Evolutionary conservation across 2,797 vertebrate genomes (phyloP), one percentile per base, ranked within the genome.

Genomic region (Dromococcyx pavoninus): DNA sequence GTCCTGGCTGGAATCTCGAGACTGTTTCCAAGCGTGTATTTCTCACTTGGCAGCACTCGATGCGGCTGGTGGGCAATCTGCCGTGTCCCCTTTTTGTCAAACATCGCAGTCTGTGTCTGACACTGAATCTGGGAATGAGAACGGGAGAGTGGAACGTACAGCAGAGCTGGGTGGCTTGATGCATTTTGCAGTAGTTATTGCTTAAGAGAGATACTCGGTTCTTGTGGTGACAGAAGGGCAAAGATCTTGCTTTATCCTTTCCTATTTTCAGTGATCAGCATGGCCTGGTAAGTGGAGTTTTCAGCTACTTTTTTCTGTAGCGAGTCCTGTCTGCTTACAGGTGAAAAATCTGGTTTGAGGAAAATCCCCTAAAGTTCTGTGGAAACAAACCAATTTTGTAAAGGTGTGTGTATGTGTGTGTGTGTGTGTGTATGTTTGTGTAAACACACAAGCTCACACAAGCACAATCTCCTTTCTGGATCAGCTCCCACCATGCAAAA

Each of bases 1-100:
- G 96, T 96, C 89, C 96, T 97, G 96, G 94, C 97, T 85, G 79
- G 79, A 92, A 94, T 94, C 95, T 96, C 60, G 24, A 97, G 84
- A 62, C 78, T 41, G 93, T 93, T 97, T 97, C 94, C 96, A 95
- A 94, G 94, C 91, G 93, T 96, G 94, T 93, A 46, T 96, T 97
- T 96, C 94, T 94, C 95, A 91, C 89, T 96, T 95, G 97, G 95
- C 89, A 96, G 95, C 81, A 58, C 86, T 80, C 39, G 90, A 77
- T 76, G 88, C 81, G 81, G 92, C 90, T 92, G 67, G 93, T 97
- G 61, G 71, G 89, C 93, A 77, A 87, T 80, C 93, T 95, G 89
- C 89, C 84, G 51, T 10, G 69, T 95, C 86, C 87, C 95, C 95
- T 95, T 95, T 93, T 89, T 92, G 92, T 96, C 96, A 97, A 93